Percentiles rank a stretch among this genome's conserved stretches.
phyloP scores from a whole-genome alignment of 2,113 vertebrate species.

The Ictalurus furcatus region DNA sequence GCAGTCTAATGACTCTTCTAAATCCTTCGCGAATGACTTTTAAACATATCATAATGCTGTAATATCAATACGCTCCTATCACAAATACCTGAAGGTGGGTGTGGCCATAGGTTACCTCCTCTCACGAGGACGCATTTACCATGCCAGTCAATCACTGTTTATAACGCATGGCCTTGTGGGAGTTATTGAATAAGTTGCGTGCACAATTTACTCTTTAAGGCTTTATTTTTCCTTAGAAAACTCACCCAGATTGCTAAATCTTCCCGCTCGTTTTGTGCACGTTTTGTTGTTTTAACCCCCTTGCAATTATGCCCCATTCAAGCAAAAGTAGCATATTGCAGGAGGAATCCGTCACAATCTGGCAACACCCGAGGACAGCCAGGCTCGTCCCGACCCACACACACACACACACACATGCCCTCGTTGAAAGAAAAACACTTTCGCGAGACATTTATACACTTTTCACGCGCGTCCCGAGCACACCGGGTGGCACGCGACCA shows the following conservation, averaged over 20 bases:
- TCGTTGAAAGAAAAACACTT: slow-evolving; percentile 33
- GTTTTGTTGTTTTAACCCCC: background rate
- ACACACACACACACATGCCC: slow-evolving; percentile 26
- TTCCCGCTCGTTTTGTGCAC: too few species aligned
- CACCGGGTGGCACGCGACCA: background rate
- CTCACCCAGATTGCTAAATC: background rate
- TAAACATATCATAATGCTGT: background rate
- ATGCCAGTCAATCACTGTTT: slow-evolving; percentile 4
- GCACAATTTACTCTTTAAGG: background rate
- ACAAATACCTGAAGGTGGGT: slow-evolving; percentile 4
- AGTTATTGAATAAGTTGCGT: background rate
- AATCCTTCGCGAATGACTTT: background rate
- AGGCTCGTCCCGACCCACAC: slow-evolving; percentile 50
- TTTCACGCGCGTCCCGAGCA: background rate
- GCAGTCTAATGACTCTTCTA: background rate
- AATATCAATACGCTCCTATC: background rate
- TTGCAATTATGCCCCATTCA: background rate
- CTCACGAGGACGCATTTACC: background rate
- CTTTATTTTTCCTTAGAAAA: background rate
- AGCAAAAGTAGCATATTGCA: background rate
- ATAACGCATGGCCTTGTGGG: background rate
- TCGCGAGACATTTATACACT: slow-evolving; percentile 43
- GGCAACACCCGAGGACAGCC: slow-evolving; percentile 32
- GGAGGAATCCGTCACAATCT: background rate
- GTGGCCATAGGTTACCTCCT: background rate